These are phyloP conservation scores for Urosaurus nigricauda DNA, from an alignment of 2,797 vertebrate genomes.

Conservation along the genomic window DNA sequence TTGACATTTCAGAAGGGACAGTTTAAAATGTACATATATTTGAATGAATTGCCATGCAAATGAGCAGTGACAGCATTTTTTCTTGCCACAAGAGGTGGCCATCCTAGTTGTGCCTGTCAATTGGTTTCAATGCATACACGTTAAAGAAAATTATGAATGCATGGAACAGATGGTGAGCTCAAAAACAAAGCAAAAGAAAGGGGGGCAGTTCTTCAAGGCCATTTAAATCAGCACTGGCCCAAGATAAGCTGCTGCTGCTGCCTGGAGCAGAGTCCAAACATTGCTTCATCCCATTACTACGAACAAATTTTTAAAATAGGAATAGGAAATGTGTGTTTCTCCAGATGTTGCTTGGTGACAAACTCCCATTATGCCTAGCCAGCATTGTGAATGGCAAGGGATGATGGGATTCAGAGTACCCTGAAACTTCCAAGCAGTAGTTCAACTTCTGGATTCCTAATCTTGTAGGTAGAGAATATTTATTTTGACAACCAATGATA, in stretches of 20 bases:
- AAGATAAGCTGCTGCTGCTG: no score
- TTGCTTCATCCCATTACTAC: no score
- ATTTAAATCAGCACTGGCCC: background rate
- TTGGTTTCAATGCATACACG: slow-evolving; percentile 12
- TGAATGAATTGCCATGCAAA: slow-evolving; percentile 31
- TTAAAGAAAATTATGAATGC: background rate
- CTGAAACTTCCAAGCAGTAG: no score
- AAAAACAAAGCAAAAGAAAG: background rate
- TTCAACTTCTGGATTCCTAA: no score
- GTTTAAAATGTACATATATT: slow-evolving; percentile 28
- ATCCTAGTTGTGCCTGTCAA: slow-evolving; percentile 11
- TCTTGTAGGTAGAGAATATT: background rate
- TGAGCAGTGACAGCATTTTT: slow-evolving; percentile 2
- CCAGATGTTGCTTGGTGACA: no score
- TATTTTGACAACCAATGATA: background rate
- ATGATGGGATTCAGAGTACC: no score
- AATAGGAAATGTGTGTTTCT: no score
- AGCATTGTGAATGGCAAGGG: no score
- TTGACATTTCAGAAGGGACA: background rate
- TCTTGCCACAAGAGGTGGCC: background rate
- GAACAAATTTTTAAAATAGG: no score
- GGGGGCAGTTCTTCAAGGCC: background rate
- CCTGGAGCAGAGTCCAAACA: no score
- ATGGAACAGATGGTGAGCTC: slow-evolving; percentile 6
- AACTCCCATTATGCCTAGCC: no score